Evolutionary conservation across 2,888 invertebrate species (phyloP), one percentile per base, ranked within the genome.

Genomic region (Oxycera nigricornis): DNA sequence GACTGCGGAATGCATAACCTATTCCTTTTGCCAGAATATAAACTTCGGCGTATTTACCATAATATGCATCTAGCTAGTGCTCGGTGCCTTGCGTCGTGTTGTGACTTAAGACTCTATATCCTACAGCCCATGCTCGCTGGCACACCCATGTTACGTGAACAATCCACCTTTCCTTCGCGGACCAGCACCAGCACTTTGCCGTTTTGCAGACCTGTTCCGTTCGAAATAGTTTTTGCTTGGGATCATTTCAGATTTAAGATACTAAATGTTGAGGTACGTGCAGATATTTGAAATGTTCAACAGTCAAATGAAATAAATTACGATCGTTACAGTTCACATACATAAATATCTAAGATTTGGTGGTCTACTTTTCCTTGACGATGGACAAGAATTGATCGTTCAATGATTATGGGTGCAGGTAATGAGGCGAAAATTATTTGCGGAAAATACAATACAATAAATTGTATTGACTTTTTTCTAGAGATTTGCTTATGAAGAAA

Each of bases 101-200:
- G 24, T 22, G 62, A 20, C 39, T 62, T 17, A 20, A 20, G 2
- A 39, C 62, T 62, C 62, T 4, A 2, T 46, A 67, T 67, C 41
- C 46, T 28, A 41, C 9, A 14, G 24, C 20, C 6, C 17, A 14
- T 26, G 26, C 26, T 9, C 31, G 4, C 11, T 26, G 67, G 17
- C 67, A 67, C 67, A 67, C 67, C 67, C 67, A 67, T 35, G 26
- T 67, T 67, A 67, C 67, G 67, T 67, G 67, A 67, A 67, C 67
- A 41, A 41, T 26, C 67, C 30, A 46, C 46, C 67, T 41, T 67
- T 67, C 67, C 9, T 41, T n/a, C 46, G 67, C 22, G 41, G 11
- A 35, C 7, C 62, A 11, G 14, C 24, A 3, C 6, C 11, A 30
- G n/a, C 46, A 7, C 24, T 20, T 9, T 20, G 9, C 39, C 31